Evolutionary conservation across 2,888 invertebrate species (phyloP), one percentile per base, ranked within the genome.

Genomic region (Acleris emargana): DNA sequence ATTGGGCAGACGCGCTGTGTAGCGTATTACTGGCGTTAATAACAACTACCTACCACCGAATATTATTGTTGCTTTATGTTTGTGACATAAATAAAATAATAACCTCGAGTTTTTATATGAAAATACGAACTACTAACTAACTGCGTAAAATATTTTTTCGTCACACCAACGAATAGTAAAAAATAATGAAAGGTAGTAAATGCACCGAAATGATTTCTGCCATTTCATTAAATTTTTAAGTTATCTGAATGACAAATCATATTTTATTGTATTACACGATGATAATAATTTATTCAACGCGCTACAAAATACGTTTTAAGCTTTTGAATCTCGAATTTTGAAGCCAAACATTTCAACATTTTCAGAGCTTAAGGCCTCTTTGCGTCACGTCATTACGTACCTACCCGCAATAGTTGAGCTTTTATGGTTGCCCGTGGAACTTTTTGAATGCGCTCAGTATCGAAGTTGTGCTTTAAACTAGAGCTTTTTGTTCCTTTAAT

Each of bases 331-430:
- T 16, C 49, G 20, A 20, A 50, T 42, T 58, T 49, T 50, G 32
- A 58, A 67, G 22, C 53, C 52, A 54, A 38, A 64, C 32, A 57
- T 17, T 69, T 57, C 58, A 68, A 69, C 73, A 75, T 79, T 78
- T 76, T 67, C 70, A 69, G 73, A 73, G 69, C 71, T 76, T 71
- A 75, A 78, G 70, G 76, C 76, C 72, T 76, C 76, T 78, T 75
- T 73, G 75, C 78, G 72, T 75, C 75, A 75, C 78, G 72, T 78
- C 79, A 78, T 82, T 78, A 82, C 83, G 45, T 42, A 49, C 43
- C 32, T 58, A 53, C 58, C 42, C 52, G 55, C 22, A 77, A 77
- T 78, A 80, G 79, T 78, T 72, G 71, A 71, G 76, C 76, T 77
- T 81, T 83, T 80, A 81, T 76, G 76, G 71, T 68, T 69, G 73